phyloP scores from a whole-genome alignment of 2,113 vertebrate species.

The Neopipo cinnamomea region DNA sequence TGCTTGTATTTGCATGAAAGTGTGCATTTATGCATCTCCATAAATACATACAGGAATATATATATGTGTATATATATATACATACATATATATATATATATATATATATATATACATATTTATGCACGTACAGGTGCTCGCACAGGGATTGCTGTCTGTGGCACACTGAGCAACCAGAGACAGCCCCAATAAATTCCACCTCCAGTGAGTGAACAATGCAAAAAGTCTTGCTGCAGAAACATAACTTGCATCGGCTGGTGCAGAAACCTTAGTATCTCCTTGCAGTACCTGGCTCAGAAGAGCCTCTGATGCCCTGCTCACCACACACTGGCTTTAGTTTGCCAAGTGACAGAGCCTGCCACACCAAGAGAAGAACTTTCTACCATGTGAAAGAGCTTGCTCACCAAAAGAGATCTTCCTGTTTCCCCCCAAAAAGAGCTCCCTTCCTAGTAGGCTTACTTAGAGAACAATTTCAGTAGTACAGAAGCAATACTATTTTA shows the following conservation, averaged over 20 bases:
- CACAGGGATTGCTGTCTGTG: not conserved
- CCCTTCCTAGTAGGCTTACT: not conserved
- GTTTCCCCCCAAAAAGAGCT: not conserved
- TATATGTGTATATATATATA: too few species aligned
- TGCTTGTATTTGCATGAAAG: not conserved
- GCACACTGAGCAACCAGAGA: not conserved
- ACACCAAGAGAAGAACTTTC: not conserved
- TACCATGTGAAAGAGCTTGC: not conserved
- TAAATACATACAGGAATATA: not conserved
- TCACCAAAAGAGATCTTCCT: not conserved
- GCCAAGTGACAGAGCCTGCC: not conserved
- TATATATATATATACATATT: too few species aligned
- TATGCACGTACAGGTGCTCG: rapidly evolving
- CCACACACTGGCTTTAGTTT: rapidly evolving
- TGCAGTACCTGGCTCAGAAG: not conserved
- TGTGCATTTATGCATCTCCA: not conserved
- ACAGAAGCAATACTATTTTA: not conserved
- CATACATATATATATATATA: not conserved
- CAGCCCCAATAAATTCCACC: not conserved
- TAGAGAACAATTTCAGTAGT: not conserved
- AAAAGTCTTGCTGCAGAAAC: not conserved
- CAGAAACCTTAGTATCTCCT: not conserved
- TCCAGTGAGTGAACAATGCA: not conserved
- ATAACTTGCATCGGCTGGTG: not conserved
- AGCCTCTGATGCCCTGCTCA: not conserved